Evolutionary conservation across 2,888 invertebrate genomes (phyloP), one percentile per base, ranked within the genome.

Genomic region (Sisyra nigra): DNA sequence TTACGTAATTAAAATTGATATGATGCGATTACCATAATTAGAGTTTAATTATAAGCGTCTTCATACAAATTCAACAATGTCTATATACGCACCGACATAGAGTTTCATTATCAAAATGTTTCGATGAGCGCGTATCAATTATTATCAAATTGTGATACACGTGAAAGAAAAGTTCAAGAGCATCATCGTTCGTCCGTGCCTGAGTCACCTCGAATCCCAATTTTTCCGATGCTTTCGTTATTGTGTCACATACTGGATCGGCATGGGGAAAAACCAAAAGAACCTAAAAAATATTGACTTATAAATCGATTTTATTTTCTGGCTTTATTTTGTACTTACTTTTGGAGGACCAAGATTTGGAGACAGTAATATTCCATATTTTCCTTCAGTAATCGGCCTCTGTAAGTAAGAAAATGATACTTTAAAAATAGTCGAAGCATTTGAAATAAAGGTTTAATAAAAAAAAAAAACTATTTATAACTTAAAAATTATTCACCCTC

Each of bases 231-330:
- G 80, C 80, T 50, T 66, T 64, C 54, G 69, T 69, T 30, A 81
- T 68, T 3, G 76, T 71, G 30, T 81, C 76, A 53, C 75, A 75
- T 44, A 81, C 80, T 45, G 72, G 71, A 50, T 78, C 77, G 47
- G 70, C 66, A 48, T 67, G 65, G 5, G 72, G 67, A 58, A 82
- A 83, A 47, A 82, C 79, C 63, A 83, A 68, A 60, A 85, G 64
- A 48, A 83, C 62, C 84, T 84, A 67, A 4, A 53, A 54, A 36
- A 42, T 43, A 11, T 33, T 33, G 14, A 33, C 11, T 30, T 33
- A 33, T 24, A 24, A 24, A 4, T 3, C 9, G 33, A n/a, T 14
- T 33, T n/a, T 33, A 10, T 9, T 30, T 9, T 30, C 8, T 30
- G 10, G 8, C n/a, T 30, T n/a, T 14, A 35, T 14, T n/a, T n/a